Conservation (phyloP, 2,888 invertebrate genomes). For the Ypsolopha scabrella region DNA sequence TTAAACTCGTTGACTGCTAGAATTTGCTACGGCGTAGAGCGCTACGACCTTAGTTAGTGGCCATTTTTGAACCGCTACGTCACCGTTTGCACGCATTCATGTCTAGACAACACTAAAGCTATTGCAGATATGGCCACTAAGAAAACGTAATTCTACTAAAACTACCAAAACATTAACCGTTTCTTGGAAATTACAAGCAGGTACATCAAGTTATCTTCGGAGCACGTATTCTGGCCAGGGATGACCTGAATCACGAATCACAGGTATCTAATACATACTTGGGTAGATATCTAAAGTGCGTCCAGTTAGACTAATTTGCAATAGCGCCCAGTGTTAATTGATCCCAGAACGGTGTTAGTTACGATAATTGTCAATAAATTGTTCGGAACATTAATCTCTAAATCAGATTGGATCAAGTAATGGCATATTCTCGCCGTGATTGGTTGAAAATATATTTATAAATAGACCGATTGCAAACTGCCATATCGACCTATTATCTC, state of each 20-base stretch:
- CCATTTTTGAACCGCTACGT: too few species aligned
- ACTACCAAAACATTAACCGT: too few species aligned
- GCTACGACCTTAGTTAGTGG: too few species aligned
- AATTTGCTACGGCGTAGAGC: too few species aligned
- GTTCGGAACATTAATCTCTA: constrained; percentile 58
- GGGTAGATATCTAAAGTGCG: constrained; percentile 15
- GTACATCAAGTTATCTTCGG: too few species aligned
- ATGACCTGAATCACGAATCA: background rate
- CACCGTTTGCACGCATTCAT: too few species aligned
- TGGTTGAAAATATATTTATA: background rate
- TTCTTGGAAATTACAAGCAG: too few species aligned
- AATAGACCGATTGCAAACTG: background rate
- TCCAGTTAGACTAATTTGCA: constrained; percentile 58
- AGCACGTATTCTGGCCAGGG: too few species aligned
- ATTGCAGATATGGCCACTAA: too few species aligned
- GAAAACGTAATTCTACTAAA: too few species aligned
- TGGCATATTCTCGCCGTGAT: constrained; percentile 22
- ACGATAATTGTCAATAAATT: constrained; percentile 67
- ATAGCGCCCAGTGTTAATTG: constrained; percentile 63
- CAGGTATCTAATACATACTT: constrained; percentile 17
- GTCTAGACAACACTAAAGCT: too few species aligned
- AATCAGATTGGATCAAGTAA: constrained; percentile 39
- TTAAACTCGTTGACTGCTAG: too few species aligned
- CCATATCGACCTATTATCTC: background rate
- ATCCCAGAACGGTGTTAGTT: constrained; percentile 50